Conservation (phyloP, 2,113 vertebrate genomes). For the Petrocephalus microphthalmus region DNA sequence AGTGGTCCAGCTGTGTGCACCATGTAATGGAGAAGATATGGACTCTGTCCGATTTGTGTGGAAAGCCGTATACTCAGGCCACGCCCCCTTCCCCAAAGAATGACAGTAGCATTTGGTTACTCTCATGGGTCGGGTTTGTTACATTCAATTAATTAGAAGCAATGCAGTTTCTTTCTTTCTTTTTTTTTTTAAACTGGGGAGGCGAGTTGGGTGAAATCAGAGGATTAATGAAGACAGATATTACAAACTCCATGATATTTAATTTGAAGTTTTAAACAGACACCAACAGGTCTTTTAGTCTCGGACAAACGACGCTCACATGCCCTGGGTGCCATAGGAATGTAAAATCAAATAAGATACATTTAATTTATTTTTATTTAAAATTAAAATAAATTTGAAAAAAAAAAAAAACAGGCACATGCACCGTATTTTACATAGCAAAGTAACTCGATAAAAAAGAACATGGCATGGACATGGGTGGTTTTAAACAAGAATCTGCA, state of each 20-base stretch:
- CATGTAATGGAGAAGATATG: background rate
- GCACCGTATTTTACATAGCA: background rate
- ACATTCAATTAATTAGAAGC: constrained; percentile 4
- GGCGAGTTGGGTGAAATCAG: background rate
- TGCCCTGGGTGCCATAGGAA: background rate
- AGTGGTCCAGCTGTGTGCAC: background rate
- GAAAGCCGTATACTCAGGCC: background rate
- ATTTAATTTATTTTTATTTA: background rate
- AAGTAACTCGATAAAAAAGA: background rate
- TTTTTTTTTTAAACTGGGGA: background rate
- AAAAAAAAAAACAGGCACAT: background rate
- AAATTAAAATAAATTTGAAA: background rate
- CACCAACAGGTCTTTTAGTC: background rate
- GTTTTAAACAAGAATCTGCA: background rate
- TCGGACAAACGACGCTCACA: background rate
- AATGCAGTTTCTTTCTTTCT: background rate
- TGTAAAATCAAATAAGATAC: background rate
- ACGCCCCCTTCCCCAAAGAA: background rate
- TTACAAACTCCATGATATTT: background rate
- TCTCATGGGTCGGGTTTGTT: background rate
- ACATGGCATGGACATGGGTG: background rate
- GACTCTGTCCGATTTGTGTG: background rate
- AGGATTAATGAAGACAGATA: background rate
- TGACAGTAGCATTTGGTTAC: background rate
- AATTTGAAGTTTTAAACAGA: background rate